Conservation (phyloP, 2,888 invertebrate species). For the Catotricha subobsoleta region DNA sequence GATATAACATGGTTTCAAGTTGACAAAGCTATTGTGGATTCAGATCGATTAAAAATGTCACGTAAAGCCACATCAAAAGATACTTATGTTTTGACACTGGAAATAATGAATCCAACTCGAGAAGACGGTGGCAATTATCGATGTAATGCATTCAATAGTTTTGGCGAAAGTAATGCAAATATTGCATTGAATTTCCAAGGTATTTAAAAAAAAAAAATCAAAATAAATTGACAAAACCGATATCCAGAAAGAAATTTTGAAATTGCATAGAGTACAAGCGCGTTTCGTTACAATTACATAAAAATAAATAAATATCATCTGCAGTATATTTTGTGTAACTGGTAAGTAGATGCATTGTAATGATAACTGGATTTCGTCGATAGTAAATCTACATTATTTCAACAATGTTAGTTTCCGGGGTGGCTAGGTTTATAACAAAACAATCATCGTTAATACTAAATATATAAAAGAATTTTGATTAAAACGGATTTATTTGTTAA, state of each 20-base stretch:
- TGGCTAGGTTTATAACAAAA: background rate
- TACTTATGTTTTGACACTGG: conserved; percentile 76
- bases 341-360: too few relatives aligned
- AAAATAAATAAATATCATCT: too few relatives aligned
- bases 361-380: too few relatives aligned
- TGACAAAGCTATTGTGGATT: conserved; percentile 63
- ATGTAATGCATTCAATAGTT: conserved; percentile 96
- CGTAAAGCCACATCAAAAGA: conserved; percentile 79
- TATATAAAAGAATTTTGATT: too few relatives aligned
- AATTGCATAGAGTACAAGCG: too few relatives aligned
- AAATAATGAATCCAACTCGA: conserved; percentile 86
- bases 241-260: too few relatives aligned
- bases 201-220: conserved; percentile 21
- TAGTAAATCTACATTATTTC: too few relatives aligned
- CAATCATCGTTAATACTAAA: background rate
- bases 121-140: conserved; percentile 97
- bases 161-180: conserved; percentile 99
- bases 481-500: too few relatives aligned
- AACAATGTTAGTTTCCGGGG: too few relatives aligned
- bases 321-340: too few relatives aligned
- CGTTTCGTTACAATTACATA: too few relatives aligned
- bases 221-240: background rate
- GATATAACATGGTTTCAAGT: conserved; percentile 94
- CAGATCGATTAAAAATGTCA: conserved; percentile 76
- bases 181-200: conserved; percentile 99